phyloP scores from a whole-genome alignment of 1,140 invertebrate species.

The Parapsyche elsis region DNA sequence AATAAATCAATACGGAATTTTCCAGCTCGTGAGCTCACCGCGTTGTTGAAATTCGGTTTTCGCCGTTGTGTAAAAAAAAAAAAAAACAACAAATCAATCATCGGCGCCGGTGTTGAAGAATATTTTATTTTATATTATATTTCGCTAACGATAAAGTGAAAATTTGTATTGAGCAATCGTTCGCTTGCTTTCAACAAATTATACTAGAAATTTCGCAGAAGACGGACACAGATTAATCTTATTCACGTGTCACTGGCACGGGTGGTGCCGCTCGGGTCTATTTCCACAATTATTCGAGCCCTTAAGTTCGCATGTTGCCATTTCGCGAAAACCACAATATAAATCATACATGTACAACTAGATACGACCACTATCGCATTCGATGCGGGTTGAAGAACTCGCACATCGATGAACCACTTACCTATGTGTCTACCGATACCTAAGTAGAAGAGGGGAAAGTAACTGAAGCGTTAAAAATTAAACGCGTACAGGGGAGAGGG shows the following conservation, averaged over 20 bases:
- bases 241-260: constrained; percentile 4
- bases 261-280: background rate
- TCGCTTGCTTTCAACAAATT: constrained; percentile 22
- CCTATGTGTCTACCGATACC: too few species aligned
- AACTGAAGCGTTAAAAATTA: background rate
- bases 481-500: background rate
- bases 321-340: background rate
- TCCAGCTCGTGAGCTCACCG: background rate
- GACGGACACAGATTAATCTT: constrained; percentile 23
- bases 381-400: too few species aligned
- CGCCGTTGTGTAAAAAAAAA: too few species aligned
- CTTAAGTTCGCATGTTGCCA: background rate
- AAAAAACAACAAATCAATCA: too few species aligned
- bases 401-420: too few species aligned
- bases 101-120: too few species aligned
- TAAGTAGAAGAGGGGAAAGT: background rate
- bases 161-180: constrained; percentile 1
- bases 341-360: too few species aligned
- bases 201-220: constrained; percentile 7
- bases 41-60: background rate
- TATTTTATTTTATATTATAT: background rate
- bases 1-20: background rate
- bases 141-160: background rate
- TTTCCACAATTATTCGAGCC: background rate
- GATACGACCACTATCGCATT: too few species aligned